phyloP scores from a whole-genome alignment of 2,113 vertebrate genomes.

The Caloenas nicobarica region DNA sequence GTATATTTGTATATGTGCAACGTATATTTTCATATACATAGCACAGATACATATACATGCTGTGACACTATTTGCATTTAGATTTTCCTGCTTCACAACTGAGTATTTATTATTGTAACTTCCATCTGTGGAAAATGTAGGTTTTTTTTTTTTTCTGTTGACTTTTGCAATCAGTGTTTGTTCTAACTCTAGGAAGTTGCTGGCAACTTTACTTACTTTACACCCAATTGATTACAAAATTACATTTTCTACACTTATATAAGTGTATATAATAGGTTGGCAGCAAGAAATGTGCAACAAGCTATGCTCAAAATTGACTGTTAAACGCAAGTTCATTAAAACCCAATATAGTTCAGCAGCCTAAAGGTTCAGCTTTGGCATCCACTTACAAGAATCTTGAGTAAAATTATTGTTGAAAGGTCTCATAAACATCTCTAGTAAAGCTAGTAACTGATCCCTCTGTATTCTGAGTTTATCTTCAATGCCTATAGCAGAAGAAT shows the following conservation, averaged over 20 bases:
- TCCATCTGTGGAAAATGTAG: background rate
- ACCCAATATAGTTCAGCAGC: background rate
- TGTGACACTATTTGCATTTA: background rate
- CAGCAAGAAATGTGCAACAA: background rate
- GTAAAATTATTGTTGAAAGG: background rate
- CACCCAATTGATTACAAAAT: background rate
- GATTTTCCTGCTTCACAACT: background rate
- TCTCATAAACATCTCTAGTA: background rate
- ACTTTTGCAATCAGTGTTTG: background rate
- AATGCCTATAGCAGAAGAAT: background rate
- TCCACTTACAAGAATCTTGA: background rate
- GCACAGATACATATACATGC: accelerated
- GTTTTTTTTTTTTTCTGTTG: background rate
- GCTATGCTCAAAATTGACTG: background rate
- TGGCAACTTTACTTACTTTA: background rate
- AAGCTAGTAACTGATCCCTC: background rate
- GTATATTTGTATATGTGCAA: background rate
- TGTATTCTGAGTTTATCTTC: background rate
- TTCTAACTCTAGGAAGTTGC: background rate
- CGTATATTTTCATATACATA: background rate
- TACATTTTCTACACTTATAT: background rate
- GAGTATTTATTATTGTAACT: background rate
- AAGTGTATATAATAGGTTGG: background rate
- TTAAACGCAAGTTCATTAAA: background rate
- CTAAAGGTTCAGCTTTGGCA: background rate